Evolutionary conservation across 2,797 vertebrate genomes (phyloP).

Genomic region (Macrochelys suwanniensis): DNA sequence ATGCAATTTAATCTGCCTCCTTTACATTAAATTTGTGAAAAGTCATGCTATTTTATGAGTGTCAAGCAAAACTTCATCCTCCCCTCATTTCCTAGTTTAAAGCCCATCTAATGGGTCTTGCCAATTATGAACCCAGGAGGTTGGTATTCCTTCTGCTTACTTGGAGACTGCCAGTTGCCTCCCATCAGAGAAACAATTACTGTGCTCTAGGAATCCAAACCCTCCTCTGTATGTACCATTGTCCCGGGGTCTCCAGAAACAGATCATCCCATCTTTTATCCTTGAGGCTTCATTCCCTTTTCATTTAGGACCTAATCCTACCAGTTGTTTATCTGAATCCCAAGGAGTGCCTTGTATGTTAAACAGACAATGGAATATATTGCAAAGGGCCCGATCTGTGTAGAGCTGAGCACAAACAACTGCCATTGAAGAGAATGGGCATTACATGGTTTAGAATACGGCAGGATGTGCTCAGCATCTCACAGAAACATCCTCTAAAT

Average conservation of each 20-base stretch:
- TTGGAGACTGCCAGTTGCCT: background rate
- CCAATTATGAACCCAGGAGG: background rate
- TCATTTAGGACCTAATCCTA: background rate
- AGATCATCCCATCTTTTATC: background rate
- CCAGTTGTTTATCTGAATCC: background rate
- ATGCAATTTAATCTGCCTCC: background rate
- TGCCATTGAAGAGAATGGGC: background rate
- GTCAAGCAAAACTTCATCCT: background rate
- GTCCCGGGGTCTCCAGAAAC: background rate
- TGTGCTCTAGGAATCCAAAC: background rate
- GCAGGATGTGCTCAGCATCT: background rate
- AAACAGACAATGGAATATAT: background rate
- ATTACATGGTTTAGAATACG: rapidly evolving
- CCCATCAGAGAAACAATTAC: background rate
- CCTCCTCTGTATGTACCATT: background rate
- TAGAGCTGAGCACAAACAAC: background rate
- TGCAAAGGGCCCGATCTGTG: background rate
- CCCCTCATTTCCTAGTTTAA: background rate
- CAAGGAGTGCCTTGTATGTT: background rate
- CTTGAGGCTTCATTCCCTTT: background rate
- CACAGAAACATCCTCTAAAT: background rate
- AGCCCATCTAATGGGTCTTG: background rate
- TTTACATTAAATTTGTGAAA: background rate
- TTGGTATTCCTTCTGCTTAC: background rate
- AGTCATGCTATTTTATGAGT: rapidly evolving